Evolutionary conservation across 2,113 vertebrate genomes (phyloP), one percentile per base, ranked within the genome.

Genomic region (Myocastor coypus): DNA sequence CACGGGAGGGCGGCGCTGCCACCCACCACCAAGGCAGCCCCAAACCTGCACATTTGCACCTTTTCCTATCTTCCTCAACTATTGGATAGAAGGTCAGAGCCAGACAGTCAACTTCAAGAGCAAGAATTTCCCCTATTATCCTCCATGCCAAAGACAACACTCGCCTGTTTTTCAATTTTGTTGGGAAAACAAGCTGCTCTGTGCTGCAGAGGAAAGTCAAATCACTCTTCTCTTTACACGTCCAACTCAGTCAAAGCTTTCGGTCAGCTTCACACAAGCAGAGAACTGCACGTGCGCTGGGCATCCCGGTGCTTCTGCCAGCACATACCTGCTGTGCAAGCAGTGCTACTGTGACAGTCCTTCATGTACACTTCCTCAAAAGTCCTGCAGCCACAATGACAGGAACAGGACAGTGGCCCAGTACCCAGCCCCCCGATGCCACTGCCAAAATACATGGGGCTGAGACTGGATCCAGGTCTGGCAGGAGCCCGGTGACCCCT

Each of bases 221-320:
- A 5, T 3, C 40, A 17, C 11, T 40, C 66, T 77, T 55, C 8
- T 14, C 57, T 59, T 64, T 57, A 7, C 3, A 7, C 7, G 0
- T 26, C 24, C 93, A 30, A 42, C 26, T n/a, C 28, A 12, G 37
- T 50, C 3, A 32, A 63, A 77, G 66, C 34, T 26, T 22, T 2
- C 0, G 0, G 66, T 1, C 11, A 13, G 42, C 28, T 24, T 57
- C 14, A 16, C 5, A n/a, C 19, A 32, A 37, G 28, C 0, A 2
- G 52, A 83, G 2, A 37, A 13, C 40, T 24, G 26, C 22, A 3
- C 1, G 22, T 1, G 5, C 19, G 14, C 37, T 32, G 9, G 42
- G 64, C 5, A 13, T 73, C 0, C 0, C 0, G 5, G 42, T 0
- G 0, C 8, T n/a, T 19, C 12, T 0, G 2, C 34, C 2, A 6